Base-by-base conservation (phyloP, 1,140 invertebrate genomes). In the Conus betulinus region DNA sequence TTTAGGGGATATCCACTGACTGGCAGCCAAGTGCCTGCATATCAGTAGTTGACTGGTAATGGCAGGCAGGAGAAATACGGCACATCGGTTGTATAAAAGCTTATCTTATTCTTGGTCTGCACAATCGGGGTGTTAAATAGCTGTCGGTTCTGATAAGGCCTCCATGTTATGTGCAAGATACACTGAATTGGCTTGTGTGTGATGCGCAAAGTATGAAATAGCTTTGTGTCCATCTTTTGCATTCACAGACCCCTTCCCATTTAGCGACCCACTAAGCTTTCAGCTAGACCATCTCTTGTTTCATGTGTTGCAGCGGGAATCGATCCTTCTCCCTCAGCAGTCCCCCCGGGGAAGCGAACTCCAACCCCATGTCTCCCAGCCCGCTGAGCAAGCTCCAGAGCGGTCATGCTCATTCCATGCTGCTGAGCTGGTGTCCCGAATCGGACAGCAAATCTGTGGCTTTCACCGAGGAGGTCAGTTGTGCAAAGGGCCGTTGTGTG, bases 381-480 rank as follows among this genome's bases (percentile, higher is more conserved):
- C 92, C 93, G 10, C 88, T 92, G 76, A 95, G 95, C 91, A 96
- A 96, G 76, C 95, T 97, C 15, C 96, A 97, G 89, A 95, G 96
- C 88, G 96, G 96, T 8, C 96, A 97, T 89, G 97, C 97, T 5
- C 97, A 97, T 13, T 96, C 96, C 6, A 98, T 99, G 97, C 95
- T 99, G 55, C 97, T 98, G 91, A 97, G 94, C 95, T 99, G 20
- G 98, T 99, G 74, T 98, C 98, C 98, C 8, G 99, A 99, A 95
- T 98, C 98, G n/a, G 98, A 98, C 88, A 98, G 98, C 93, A 98
- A 98, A 94, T 97, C 98, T 60, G 97, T 99, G 5, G 98, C 98
- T 5, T 99, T 98, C 93, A 98, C 95, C 76, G 96, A 96, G 91
- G 96, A 96, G 91, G 95, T 96, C 8, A 15, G 87, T 88, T n/a